Base-by-base conservation (phyloP, 1,140 invertebrate species). In the Pseudomyrmex dendroicus region DNA sequence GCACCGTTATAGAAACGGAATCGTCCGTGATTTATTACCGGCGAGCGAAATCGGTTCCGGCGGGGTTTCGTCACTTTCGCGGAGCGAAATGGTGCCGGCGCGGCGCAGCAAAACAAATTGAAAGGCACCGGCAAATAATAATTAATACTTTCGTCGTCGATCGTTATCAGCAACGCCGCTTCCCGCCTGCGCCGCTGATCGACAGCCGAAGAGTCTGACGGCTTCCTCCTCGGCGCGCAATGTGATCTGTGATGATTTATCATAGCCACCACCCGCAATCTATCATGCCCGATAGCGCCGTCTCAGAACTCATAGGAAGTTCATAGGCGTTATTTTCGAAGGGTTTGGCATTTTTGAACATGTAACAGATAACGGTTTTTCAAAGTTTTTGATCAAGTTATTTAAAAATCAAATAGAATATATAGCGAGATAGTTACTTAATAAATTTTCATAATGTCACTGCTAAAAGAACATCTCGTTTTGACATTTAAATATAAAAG, bases 101-200 rank as follows among this genome's bases (percentile, higher is more conserved):
- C 85, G 50, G 56, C 64, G 17, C 64, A 67, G 46, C 56, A 80
- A 84, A 80, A 86, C 64, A 86, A 86, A 86, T 84, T 78, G 85
- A 86, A 86, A 86, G 82, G 52, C 85, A 57, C 35, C 82, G 17
- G 82, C 77, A 82, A 89, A 87, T 89, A 86, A 89, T 89, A 89
- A 89, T 89, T 89, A 89, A 89, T 89, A 89, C 87, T 89, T 89
- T 89, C 84, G 86, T 89, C 84, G 82, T 87, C 61, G 88, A 89
- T 89, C 77, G 87, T 83, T 86, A 89, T 89, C 87, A 44, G 25
- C 57, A 57, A 25, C 64, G 25, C 46, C 57, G 62, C 35, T 76
- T 80, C 63, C 67, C 68, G 52, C 61, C 54, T 22, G 52, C 57
- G 56, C 70, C 74, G 76, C 61, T 88, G 85, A 88, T 89, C 87